Evolutionary conservation across 2,113 vertebrate species (phyloP), one percentile per base, ranked within the genome.

Genomic region (Phaetusa simplex): DNA sequence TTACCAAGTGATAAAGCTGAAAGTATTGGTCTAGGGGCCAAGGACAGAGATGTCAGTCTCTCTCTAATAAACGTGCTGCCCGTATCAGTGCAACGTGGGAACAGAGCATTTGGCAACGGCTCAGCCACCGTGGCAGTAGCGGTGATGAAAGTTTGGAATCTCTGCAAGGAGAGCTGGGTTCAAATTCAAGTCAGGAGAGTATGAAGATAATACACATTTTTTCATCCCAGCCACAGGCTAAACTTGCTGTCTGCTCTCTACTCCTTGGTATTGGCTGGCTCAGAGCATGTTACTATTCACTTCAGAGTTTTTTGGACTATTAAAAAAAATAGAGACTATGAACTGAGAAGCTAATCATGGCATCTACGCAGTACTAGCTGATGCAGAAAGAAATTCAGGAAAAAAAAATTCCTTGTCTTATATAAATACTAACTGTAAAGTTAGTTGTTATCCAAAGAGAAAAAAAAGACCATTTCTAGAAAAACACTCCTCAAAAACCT

Each of bases 1-100:
- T 32, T 65, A 30, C n/a, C 0, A 4, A 42, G 19, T 38, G 8
- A 29, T n/a, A 5, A 4, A 38, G 56, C 27, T n/a, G 47, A 70
- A 52, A 47, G 17, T 27, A 21, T 32, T 34, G 45, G 13, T 66
- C 9, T 42, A 17, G 42, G 19, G 65, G n/a, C 9, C 6, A 14
- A 17, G 52, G 65, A 30, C 0, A 82, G 45, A 72, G 34, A 32
- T 36, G 17, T 43, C 15, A n/a, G 14, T 12, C n/a, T 47, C 20
- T 59, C 49, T 59, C 32, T n/a, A 32, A 65, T 14, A 84, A 40
- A 34, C 4, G 2, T 38, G 16, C 21, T 43, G 32, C 50, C 49
- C 1, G 0, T 22, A 40, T 38, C 76, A 36, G 6, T 3, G 7
- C 0, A 4, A 36, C 16, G 4, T 5, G n/a, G 15, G 45, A 65